These are phyloP conservation scores for Drosophila tsacasi DNA, from an alignment of 1,140 invertebrate species.

Conservation along the genomic window DNA sequence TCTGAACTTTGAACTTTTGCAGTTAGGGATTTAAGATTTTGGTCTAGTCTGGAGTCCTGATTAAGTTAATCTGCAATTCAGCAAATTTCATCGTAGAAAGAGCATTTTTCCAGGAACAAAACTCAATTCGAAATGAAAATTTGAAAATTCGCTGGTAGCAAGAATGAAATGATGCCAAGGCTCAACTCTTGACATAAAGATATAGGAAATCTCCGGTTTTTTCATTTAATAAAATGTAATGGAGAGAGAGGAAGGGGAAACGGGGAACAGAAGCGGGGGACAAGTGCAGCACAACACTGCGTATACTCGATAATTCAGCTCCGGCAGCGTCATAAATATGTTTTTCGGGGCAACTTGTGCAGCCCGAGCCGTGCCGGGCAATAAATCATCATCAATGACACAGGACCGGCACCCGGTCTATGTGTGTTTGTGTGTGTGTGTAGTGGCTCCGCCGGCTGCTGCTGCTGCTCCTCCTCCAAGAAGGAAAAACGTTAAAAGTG, in stretches of 20 bases:
- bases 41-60: neutral
- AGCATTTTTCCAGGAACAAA: neutral
- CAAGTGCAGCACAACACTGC: slow-evolving; percentile 31
- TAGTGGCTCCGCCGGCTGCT: neutral
- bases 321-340: slow-evolving; percentile 24
- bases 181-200: neutral
- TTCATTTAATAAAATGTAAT: neutral
- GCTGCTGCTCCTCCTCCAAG: neutral
- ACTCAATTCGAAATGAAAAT: neutral
- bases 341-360: slow-evolving; percentile 35
- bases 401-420: slow-evolving; percentile 4
- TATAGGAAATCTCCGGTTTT: neutral
- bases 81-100: neutral
- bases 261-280: rapidly evolving
- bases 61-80: neutral
- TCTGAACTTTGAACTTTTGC: neutral
- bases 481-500: slow-evolving; percentile 23
- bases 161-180: neutral
- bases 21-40: neutral
- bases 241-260: neutral
- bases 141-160: neutral
- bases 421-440: neutral
- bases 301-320: slow-evolving; percentile 30
- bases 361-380: slow-evolving; percentile 15
- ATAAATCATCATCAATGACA: slow-evolving; percentile 57